Percentiles rank a stretch among this genome's conserved stretches.
Conservation (phyloP, 2,113 vertebrate genomes). For the Ancistrus triradiatus region DNA sequence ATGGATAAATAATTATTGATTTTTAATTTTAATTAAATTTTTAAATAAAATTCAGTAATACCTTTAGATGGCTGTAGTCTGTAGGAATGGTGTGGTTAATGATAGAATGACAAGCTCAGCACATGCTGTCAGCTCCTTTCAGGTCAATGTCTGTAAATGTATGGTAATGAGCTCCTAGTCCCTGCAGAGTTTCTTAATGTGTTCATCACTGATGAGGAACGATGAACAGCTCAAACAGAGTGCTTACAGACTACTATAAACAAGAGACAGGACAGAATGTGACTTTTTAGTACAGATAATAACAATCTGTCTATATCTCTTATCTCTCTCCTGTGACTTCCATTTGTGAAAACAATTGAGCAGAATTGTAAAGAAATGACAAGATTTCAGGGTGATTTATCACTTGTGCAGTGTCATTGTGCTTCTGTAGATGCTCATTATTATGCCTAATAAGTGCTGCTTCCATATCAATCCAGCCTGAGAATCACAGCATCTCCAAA, state of each 20-base stretch:
- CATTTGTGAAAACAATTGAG: too few species aligned
- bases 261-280: not conserved
- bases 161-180: slow-evolving; percentile 39
- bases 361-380: too few species aligned
- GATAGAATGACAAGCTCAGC: slow-evolving; percentile 20
- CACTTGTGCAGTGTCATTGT: slow-evolving; percentile 6
- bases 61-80: not conserved
- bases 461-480: slow-evolving; percentile 15
- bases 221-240: slow-evolving; percentile 20
- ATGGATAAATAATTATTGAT: slow-evolving; percentile 27
- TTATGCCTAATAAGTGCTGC: slow-evolving; percentile 4
- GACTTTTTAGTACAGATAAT: slow-evolving; percentile 19
- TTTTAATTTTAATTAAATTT: too few species aligned
- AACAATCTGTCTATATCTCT: not conserved
- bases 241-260: not conserved
- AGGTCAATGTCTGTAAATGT: slow-evolving; percentile 40
- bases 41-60: too few species aligned
- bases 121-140: slow-evolving; percentile 30
- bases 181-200: slow-evolving; percentile 36
- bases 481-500: slow-evolving; percentile 8
- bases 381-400: slow-evolving; percentile 21
- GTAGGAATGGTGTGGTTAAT: not conserved
- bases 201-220: slow-evolving; percentile 32
- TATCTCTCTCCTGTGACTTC: not conserved
- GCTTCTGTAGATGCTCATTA: slow-evolving; percentile 30